phyloP scores from a whole-genome alignment of 2,797 vertebrate species.

The Brachymystax lenok region DNA sequence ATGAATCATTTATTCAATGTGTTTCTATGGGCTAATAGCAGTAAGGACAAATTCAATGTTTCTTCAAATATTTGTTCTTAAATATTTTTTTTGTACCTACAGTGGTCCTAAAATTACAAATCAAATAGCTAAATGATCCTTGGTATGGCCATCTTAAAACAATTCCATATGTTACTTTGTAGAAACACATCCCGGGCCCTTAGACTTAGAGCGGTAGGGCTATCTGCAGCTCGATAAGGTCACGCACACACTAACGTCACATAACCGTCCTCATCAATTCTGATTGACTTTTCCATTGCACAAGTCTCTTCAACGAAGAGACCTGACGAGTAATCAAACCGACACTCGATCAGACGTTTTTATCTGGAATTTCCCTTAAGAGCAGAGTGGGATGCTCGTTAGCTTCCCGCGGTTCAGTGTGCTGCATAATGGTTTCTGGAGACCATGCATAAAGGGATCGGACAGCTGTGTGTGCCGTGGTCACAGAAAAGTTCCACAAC shows the following conservation, averaged over 20 bases:
- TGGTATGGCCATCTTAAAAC: too few species aligned
- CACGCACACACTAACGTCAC: conserved; percentile 17
- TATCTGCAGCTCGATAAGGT: conserved; percentile 32
- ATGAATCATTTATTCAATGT: too few species aligned
- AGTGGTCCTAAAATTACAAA: too few species aligned
- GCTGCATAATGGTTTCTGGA: conserved; percentile 21
- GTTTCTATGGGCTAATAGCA: too few species aligned
- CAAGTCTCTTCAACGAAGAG: conserved; percentile 52
- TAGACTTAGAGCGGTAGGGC: conserved; percentile 40
- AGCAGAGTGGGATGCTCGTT: conserved; percentile 64
- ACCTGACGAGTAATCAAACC: conserved; percentile 71
- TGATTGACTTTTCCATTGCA: conserved; percentile 52
- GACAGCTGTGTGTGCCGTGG: neutral
- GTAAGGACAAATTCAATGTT: too few species aligned
- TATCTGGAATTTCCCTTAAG: conserved; percentile 73
- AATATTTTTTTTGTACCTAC: too few species aligned
- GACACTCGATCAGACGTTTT: conserved; percentile 63
- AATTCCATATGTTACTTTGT: too few species aligned
- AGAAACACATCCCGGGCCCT: too few species aligned
- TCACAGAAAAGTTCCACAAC: neutral
- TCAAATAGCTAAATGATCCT: too few species aligned
- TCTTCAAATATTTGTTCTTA: too few species aligned
- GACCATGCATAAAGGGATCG: conserved; percentile 35
- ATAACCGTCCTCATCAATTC: conserved; percentile 56
- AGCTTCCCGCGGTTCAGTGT: conserved; percentile 67